A percentile compares a stretch with the other conserved stretches of the same genome.
Conservation (phyloP, 2,888 invertebrate genomes). For the Scaeva pyrastri region DNA sequence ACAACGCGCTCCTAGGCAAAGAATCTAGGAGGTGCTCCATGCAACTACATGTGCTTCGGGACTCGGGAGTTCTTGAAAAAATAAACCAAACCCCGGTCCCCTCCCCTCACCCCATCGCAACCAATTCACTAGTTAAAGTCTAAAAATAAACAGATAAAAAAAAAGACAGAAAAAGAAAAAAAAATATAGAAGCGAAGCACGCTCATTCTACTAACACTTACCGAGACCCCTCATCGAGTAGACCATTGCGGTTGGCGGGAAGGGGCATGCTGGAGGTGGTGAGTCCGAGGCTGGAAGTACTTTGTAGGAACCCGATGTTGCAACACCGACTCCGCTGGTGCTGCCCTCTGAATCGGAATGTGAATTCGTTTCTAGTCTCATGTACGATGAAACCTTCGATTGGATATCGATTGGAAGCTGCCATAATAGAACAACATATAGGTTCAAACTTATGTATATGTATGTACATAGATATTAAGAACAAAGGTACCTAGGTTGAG, state of each 20-base stretch:
- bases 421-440: slow-evolving; percentile 79
- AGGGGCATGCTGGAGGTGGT: slow-evolving; percentile 85
- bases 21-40: slow-evolving; percentile 65
- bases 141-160: slow-evolving; percentile 75
- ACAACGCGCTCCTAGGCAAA: slow-evolving; percentile 66
- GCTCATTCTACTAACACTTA: slow-evolving; percentile 84
- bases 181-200: slow-evolving; percentile 78
- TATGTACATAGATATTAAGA: slow-evolving; percentile 15
- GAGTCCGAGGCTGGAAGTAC: slow-evolving; percentile 84
- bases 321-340: slow-evolving; percentile 83
- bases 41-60: slow-evolving; percentile 69
- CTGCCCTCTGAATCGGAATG: slow-evolving; percentile 84
- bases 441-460: no score
- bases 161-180: slow-evolving; percentile 47
- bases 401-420: slow-evolving; percentile 96
- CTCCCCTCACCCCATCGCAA: slow-evolving; percentile 29
- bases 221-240: slow-evolving; percentile 86
- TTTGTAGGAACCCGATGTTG: slow-evolving; percentile 83
- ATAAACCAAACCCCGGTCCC: slow-evolving; percentile 18
- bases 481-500: no score
- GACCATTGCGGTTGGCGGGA: slow-evolving; percentile 94
- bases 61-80: slow-evolving; percentile 54
- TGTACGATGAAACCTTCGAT: slow-evolving; percentile 92
- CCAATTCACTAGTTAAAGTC: slow-evolving; percentile 67
- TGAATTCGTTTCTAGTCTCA: slow-evolving; percentile 83